These are phyloP conservation scores for Megastigmus dorsalis DNA, from an alignment of 2,888 invertebrate genomes.

Conservation along the genomic window DNA sequence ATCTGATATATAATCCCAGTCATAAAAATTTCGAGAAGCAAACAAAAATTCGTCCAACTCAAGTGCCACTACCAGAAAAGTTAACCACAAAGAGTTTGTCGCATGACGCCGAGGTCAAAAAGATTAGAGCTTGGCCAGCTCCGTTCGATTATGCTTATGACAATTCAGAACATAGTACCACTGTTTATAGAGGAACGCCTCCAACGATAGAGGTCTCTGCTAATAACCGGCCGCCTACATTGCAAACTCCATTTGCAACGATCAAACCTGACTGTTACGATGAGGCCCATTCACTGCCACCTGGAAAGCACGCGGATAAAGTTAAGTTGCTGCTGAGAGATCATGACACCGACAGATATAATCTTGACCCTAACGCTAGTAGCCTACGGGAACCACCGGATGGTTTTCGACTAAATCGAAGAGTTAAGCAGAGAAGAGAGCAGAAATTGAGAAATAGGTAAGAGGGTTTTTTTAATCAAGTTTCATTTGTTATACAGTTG, in stretches of 20 bases:
- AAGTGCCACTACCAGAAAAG: conserved; percentile 42
- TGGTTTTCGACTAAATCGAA: neutral
- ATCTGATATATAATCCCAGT: neutral
- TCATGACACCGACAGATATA: neutral
- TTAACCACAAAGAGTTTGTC: conserved; percentile 56
- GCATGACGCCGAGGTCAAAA: conserved; percentile 52
- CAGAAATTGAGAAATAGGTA: neutral
- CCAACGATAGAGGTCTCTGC: neutral
- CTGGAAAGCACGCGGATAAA: neutral
- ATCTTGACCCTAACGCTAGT: neutral
- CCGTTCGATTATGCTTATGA: conserved; percentile 67
- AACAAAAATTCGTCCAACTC: neutral
- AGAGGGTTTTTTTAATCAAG: neutral
- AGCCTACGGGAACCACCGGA: neutral
- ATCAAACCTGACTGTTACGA: conserved; percentile 5
- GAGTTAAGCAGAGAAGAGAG: neutral
- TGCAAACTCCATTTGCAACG: neutral
- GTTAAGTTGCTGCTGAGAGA: neutral
- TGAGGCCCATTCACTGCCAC: neutral
- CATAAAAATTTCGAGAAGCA: neutral
- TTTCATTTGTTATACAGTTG: neutral
- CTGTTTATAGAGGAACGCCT: conserved; percentile 3
- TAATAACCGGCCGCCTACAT: neutral
- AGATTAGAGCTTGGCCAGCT: conserved; percentile 64
- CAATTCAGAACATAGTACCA: conserved; percentile 59